Evolutionary conservation across 2,797 vertebrate genomes (phyloP), one percentile per base, ranked within the genome.

Genomic region (Halcyon badia): DNA sequence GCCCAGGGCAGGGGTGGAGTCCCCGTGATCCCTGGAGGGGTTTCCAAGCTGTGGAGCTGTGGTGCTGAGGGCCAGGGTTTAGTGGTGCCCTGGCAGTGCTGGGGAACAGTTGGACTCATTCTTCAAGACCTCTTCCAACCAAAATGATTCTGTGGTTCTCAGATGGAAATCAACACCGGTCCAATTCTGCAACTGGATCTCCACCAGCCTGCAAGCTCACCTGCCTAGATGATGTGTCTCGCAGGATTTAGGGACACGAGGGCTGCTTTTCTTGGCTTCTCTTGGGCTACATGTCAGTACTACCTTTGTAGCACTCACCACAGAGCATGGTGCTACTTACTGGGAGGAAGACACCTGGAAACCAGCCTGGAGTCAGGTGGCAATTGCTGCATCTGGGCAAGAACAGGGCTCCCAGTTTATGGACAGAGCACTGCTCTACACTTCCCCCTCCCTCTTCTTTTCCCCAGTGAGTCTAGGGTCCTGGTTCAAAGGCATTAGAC

Each of bases 171-270:
- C 30, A 39, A 18, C 58, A 39, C 35, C 1, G 2, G 16, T 52
- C 33, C 42, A 30, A 31, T 46, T 64, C 49, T 44, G 35, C 49
- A 61, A 0, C 10, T 30, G 19, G 31, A 18, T 57, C 26, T 71
- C 54, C 75, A 37, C 11, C 24, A 18, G 6, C 5, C 79, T 75
- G 33, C 61, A 68, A 39, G 49, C 15, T 81, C n/a, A 46, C 9
- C n/a, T 44, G 30, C 0, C 0, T 0, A 41, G 30, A 9, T 3
- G 2, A 30, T 2, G 5, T 3, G 4, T 46, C 41, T 66, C 14
- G 12, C 6, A 64, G 24, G 22, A 70, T 60, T 80, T 68, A 60
- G 64, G 42, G 52, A 15, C 42, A 11, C 33, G 30, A 14, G 3
- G 21, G 16, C 15, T 71, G 9, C n/a, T 83, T 90, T 57, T 28